These are phyloP conservation scores for Varanus salvator DNA, from an alignment of 2,113 vertebrate species.

Conservation along the genomic window DNA sequence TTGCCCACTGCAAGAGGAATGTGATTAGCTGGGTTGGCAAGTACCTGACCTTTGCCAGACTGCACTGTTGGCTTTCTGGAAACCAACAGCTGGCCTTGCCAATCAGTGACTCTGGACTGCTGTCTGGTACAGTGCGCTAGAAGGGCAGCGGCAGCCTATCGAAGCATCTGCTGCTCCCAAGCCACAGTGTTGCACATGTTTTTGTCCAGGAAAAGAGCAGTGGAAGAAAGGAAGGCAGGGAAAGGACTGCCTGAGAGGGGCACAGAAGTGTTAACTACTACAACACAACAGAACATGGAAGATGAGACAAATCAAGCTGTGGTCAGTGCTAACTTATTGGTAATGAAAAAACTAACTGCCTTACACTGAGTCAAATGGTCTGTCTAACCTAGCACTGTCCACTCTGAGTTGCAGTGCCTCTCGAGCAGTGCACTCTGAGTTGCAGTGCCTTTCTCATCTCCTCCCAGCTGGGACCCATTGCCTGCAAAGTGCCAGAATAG, in stretches of 20 bases:
- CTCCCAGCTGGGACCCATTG: too few relatives aligned
- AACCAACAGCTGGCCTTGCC: neutral
- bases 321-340: neutral
- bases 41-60: neutral
- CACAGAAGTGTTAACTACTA: neutral
- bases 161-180: neutral
- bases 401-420: too few relatives aligned
- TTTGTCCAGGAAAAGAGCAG: neutral
- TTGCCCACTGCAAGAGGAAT: neutral
- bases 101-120: neutral
- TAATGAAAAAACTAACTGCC: neutral
- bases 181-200: neutral
- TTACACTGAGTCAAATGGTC: neutral
- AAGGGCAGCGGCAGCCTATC: neutral
- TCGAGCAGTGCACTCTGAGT: too few relatives aligned
- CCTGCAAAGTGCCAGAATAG: too few relatives aligned
- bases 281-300: neutral
- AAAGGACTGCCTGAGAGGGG: too few relatives aligned
- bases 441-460: too few relatives aligned
- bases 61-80: neutral
- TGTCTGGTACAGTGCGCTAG: neutral
- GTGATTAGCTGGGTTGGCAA: neutral
- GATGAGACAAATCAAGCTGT: too few relatives aligned
- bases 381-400: neutral
- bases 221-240: neutral